These are phyloP conservation scores for Spicauda simplicius DNA, from an alignment of 2,888 invertebrate genomes.

Conservation along the genomic window DNA sequence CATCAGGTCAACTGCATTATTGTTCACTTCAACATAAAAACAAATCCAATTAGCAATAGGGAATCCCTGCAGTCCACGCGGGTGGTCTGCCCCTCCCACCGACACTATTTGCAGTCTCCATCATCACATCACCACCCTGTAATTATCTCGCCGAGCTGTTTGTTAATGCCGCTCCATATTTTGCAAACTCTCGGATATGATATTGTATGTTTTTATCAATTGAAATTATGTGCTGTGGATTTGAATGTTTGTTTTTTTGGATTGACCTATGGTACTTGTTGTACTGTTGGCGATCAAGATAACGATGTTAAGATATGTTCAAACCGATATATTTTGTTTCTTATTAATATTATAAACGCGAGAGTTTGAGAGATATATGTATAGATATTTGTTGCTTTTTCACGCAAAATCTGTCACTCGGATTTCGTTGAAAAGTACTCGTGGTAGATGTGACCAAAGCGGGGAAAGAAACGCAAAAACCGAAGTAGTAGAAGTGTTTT, in stretches of 20 bases:
- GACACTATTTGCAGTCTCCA: constrained; percentile 47
- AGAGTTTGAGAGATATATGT: no score
- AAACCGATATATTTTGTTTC: no score
- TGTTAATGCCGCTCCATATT: constrained; percentile 45
- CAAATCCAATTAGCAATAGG: constrained; percentile 28
- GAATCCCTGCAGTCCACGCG: constrained; percentile 25
- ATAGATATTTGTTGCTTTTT: no score
- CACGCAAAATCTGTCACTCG: no score
- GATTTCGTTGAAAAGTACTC: no score
- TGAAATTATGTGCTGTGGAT: not conserved
- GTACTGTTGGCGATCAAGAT: not conserved
- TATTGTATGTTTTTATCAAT: constrained; percentile 6
- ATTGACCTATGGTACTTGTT: constrained; percentile 1
- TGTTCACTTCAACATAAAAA: no score
- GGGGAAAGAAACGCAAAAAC: no score
- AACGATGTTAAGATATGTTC: no score
- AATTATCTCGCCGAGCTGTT: constrained; percentile 49
- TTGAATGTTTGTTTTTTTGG: constrained; percentile 3
- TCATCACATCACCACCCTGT: constrained; percentile 47
- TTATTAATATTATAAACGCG: no score
- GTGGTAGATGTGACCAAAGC: no score
- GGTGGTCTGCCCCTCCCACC: constrained; percentile 44
- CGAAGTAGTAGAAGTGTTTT: no score
- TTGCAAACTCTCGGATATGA: constrained; percentile 27
- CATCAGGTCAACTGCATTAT: not conserved